phyloP scores from a whole-genome alignment of 2,888 invertebrate species.

The Plebejus anna region DNA sequence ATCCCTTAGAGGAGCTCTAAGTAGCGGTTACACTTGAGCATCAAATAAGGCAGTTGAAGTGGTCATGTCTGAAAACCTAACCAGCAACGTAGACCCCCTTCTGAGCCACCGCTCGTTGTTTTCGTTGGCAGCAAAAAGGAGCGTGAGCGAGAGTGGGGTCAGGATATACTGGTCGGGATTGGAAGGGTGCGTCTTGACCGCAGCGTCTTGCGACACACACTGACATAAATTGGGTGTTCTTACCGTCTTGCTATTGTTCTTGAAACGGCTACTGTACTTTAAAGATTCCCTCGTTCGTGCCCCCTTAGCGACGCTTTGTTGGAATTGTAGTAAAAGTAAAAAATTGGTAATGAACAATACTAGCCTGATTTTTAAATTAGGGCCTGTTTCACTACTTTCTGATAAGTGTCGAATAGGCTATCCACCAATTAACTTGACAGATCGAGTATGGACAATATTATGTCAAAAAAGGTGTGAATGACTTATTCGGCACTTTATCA shows the following conservation, averaged over 20 bases:
- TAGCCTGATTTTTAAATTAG: no score
- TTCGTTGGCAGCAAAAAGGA: constrained; percentile 47
- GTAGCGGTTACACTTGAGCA: constrained; percentile 46
- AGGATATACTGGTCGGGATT: constrained; percentile 50
- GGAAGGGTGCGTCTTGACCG: constrained; percentile 58
- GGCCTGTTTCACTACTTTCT: no score
- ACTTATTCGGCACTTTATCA: no score
- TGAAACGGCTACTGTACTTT: constrained; percentile 25
- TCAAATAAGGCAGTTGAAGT: constrained; percentile 66
- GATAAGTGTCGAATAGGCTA: no score
- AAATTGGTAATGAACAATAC: background rate
- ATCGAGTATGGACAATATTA: no score
- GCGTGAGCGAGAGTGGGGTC: constrained; percentile 44
- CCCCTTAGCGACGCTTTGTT: background rate
- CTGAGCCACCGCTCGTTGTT: constrained; percentile 50
- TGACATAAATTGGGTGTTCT: constrained; percentile 41
- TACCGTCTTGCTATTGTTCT: constrained; percentile 33
- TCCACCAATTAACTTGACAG: no score
- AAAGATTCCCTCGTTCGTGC: constrained; percentile 7
- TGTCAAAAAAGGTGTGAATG: no score
- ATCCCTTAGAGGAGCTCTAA: constrained; percentile 40
- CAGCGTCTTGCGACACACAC: constrained; percentile 52
- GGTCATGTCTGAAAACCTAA: constrained; percentile 59
- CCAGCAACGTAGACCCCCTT: constrained; percentile 51
- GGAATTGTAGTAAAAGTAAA: background rate